Evolutionary conservation across 2,797 vertebrate genomes (phyloP).

Genomic region (Podargus strigoides): DNA sequence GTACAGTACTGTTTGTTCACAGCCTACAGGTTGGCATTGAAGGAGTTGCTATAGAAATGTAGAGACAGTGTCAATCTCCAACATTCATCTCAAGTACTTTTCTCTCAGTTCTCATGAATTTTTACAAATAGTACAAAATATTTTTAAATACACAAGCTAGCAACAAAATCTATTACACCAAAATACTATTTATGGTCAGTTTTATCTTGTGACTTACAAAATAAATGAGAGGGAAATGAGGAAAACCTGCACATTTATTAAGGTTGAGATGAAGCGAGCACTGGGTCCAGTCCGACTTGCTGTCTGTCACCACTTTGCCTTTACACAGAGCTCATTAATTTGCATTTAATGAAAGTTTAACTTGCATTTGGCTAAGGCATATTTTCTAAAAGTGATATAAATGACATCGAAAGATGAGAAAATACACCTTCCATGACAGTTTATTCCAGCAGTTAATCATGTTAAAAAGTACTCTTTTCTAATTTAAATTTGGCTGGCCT

Average conservation of each 20-base stretch:
- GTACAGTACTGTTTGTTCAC: fast-evolving
- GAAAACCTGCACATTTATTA: not conserved
- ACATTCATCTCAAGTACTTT: not conserved
- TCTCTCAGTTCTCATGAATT: not conserved
- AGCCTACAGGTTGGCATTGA: not conserved
- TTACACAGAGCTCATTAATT: not conserved
- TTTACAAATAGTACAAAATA: not conserved
- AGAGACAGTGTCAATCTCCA: not conserved
- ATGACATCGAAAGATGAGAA: not conserved
- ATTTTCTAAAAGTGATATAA: not conserved
- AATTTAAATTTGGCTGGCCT: not conserved
- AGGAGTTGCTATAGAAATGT: not conserved
- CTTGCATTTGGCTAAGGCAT: not conserved
- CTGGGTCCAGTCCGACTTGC: not conserved
- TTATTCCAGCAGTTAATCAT: not conserved
- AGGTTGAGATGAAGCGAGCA: not conserved
- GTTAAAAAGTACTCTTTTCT: not conserved
- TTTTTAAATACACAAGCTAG: not conserved
- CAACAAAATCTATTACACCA: not conserved
- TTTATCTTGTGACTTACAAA: not conserved
- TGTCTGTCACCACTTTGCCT: not conserved
- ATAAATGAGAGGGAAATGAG: not conserved
- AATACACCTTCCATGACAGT: not conserved
- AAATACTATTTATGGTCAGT: not conserved
- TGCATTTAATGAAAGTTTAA: not conserved